These are phyloP conservation scores for Peromyscus maniculatus DNA, from an alignment of 2,113 vertebrate species.

Conservation along the genomic window DNA sequence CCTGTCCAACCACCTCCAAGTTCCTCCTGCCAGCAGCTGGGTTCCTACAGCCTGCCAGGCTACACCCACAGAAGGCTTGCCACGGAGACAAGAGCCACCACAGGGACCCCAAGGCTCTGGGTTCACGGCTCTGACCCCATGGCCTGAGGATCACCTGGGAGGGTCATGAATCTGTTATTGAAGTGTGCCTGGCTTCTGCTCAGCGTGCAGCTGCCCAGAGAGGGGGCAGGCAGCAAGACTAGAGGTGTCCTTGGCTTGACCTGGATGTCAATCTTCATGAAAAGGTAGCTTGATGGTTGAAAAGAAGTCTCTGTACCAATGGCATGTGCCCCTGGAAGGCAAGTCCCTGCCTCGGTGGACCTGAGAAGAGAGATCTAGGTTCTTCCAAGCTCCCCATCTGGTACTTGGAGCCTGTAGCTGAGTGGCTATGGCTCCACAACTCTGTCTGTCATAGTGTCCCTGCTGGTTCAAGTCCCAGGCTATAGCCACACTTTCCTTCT, in stretches of 20 bases:
- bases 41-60: not conserved
- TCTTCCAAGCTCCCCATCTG: not conserved
- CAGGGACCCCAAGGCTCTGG: fast-evolving
- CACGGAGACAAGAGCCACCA: fast-evolving
- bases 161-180: no score
- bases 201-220: not conserved
- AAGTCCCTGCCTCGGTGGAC: fast-evolving
- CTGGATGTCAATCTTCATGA: not conserved
- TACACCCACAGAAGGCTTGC: no score
- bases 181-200: not conserved
- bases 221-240: not conserved
- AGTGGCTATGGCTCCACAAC: no score
- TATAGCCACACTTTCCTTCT: fast-evolving
- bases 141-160: not conserved
- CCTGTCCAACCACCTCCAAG: not conserved
- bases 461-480: fast-evolving
- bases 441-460: not conserved
- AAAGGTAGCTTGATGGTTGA: not conserved
- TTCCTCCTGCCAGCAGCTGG: not conserved
- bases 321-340: not conserved
- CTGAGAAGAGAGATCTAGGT: not conserved
- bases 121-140: not conserved
- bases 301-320: not conserved
- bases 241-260: no score
- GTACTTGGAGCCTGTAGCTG: fast-evolving